These are phyloP conservation scores for Petrophora chlorosata DNA, from an alignment of 2,888 invertebrate genomes.

Conservation along the genomic window DNA sequence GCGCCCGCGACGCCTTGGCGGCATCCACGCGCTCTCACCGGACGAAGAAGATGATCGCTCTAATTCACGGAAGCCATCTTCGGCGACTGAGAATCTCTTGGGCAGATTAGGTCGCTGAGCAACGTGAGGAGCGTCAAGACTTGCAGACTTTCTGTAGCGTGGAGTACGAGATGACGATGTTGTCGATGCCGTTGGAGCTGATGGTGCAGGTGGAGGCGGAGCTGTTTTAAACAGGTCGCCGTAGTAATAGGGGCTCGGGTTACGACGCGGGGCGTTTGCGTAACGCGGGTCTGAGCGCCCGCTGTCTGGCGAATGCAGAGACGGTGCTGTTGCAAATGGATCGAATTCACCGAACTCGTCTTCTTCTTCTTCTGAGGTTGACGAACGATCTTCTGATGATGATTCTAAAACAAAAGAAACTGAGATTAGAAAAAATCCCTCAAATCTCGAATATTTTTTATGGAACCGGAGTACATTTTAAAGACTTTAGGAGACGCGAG, in stretches of 20 bases:
- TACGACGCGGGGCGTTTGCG: constrained; percentile 85
- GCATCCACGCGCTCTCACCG: constrained; percentile 86
- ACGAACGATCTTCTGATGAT: constrained; percentile 71
- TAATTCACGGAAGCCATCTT: constrained; percentile 86
- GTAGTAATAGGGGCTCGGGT: constrained; percentile 93
- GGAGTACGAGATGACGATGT: constrained; percentile 78
- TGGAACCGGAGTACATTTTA: neutral
- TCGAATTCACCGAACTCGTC: constrained; percentile 83
- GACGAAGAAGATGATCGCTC: constrained; percentile 82
- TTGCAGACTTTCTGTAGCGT: constrained; percentile 88
- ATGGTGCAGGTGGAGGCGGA: constrained; percentile 75
- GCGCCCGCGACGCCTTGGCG: constrained; percentile 87
- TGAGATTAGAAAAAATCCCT: neutral
- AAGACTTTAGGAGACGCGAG: constrained; percentile 30
- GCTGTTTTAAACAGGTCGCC: constrained; percentile 87
- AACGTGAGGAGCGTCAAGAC: constrained; percentile 89
- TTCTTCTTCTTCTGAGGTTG: constrained; percentile 84
- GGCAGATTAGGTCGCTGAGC: constrained; percentile 84
- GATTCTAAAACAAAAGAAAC: constrained; percentile 67
- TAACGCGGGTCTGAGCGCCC: constrained; percentile 83
- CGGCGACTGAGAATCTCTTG: constrained; percentile 88
- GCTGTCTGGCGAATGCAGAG: constrained; percentile 88
- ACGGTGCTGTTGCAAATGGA: constrained; percentile 79
- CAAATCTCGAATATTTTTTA: neutral
- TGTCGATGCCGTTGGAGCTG: constrained; percentile 72